Evolutionary conservation across 92 coral and sea anemone genomes (phyloP).

Genomic region (Meandrina meandrites): DNA sequence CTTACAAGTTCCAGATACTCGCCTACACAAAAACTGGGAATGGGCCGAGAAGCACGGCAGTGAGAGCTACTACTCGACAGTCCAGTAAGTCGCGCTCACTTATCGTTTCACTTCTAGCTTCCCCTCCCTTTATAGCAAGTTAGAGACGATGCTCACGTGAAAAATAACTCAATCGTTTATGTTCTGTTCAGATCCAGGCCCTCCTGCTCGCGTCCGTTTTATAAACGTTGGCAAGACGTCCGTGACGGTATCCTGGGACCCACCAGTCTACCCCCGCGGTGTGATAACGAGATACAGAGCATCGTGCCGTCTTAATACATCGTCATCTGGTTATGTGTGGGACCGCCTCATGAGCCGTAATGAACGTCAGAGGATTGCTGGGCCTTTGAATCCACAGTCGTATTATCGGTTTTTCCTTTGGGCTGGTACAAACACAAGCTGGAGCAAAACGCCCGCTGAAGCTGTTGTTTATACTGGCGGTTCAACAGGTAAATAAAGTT

Average conservation of each 20-base stretch:
- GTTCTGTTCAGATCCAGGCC: constrained; percentile 78
- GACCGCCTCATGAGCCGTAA: neutral
- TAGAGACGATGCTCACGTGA: neutral
- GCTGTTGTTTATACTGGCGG: constrained; percentile 72
- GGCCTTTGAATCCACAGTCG: constrained; percentile 18
- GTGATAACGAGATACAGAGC: constrained; percentile 81
- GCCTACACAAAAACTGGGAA: constrained; percentile 85
- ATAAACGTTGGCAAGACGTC: constrained; percentile 57
- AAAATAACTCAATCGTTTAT: neutral
- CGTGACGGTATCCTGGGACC: constrained; percentile 84
- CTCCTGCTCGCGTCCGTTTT: constrained; percentile 93
- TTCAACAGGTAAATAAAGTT: constrained; percentile 49
- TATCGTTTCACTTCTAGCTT: too few relatives aligned
- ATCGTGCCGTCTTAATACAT: constrained; percentile 42
- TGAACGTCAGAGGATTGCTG: constrained; percentile 6
- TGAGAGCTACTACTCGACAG: constrained; percentile 71
- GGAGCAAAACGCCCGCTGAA: constrained; percentile 63
- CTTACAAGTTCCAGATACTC: constrained; percentile 83
- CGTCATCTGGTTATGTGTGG: constrained; percentile 1
- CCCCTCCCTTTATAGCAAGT: neutral
- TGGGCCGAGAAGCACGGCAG: constrained; percentile 78
- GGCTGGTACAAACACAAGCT: constrained; percentile 71
- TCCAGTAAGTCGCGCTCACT: constrained; percentile 89
- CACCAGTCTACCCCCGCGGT: constrained; percentile 87
- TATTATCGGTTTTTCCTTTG: constrained; percentile 72